These are phyloP conservation scores for Bombyx huttoni DNA, from an alignment of 2,888 invertebrate species.

Conservation along the genomic window DNA sequence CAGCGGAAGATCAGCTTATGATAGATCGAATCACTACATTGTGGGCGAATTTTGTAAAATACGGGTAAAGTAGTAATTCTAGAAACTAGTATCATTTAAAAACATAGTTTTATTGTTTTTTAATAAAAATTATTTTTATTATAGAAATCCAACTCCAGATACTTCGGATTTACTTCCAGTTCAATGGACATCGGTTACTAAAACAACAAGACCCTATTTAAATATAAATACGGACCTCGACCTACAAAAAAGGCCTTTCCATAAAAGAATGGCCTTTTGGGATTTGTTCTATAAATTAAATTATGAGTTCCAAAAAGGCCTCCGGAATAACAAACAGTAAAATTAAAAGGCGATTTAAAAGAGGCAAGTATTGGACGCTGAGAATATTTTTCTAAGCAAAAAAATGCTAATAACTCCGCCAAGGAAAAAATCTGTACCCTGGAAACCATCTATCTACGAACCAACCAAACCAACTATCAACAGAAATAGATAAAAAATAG, in stretches of 20 bases:
- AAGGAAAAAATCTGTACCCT: no score
- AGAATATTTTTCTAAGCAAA: no score
- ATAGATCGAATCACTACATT: slow-evolving; percentile 29
- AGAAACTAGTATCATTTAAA: neutral
- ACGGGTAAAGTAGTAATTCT: slow-evolving; percentile 17
- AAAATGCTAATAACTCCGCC: no score
- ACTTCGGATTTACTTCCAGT: slow-evolving; percentile 21
- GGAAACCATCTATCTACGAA: no score
- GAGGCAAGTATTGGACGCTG: neutral
- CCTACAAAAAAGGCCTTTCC: slow-evolving; percentile 17
- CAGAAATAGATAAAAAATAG: no score
- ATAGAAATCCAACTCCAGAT: slow-evolving; percentile 27
- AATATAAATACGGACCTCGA: slow-evolving; percentile 18
- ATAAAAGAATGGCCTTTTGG: slow-evolving; percentile 27
- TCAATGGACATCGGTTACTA: slow-evolving; percentile 17
- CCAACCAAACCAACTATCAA: no score
- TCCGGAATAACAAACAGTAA: slow-evolving; percentile 1
- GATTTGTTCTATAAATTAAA: slow-evolving; percentile 19
- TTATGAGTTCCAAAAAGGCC: slow-evolving; percentile 9
- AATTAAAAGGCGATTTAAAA: neutral
- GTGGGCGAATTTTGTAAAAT: slow-evolving; percentile 37
- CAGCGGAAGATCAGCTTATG: slow-evolving; percentile 21
- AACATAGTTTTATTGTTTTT: neutral
- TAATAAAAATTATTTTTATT: slow-evolving; percentile 6
- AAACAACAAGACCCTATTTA: slow-evolving; percentile 13